Evolutionary conservation across 2,113 vertebrate genomes (phyloP).

Genomic region (Tapirus terrestris): DNA sequence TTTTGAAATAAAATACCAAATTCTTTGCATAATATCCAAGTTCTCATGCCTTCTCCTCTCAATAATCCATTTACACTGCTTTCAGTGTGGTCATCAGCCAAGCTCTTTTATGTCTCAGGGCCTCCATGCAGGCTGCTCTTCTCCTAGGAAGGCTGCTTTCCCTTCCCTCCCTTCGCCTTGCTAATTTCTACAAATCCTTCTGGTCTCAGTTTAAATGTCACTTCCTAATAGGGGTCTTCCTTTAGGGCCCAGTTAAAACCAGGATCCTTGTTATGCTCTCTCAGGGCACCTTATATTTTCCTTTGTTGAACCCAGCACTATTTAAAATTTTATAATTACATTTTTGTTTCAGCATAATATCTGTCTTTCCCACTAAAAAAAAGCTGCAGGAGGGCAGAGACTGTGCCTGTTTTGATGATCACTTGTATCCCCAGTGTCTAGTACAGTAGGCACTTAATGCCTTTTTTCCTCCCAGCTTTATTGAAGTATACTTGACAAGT

Average conservation of each 20-base stretch:
- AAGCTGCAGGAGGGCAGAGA: not conserved
- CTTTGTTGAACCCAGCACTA: not conserved
- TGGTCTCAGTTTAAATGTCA: not conserved
- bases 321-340: conserved; percentile 21
- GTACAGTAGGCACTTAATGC: not conserved
- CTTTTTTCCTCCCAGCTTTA: not conserved
- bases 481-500: not conserved
- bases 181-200: conserved; percentile 11
- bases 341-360: conserved; percentile 24
- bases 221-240: not conserved
- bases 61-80: not conserved
- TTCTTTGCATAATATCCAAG: not conserved
- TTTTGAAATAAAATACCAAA: conserved; percentile 24
- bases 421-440: not conserved
- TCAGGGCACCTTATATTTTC: not conserved
- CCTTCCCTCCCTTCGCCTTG: not conserved
- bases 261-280: not conserved
- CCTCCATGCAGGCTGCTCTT: not conserved
- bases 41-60: not conserved
- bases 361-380: not conserved
- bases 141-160: not conserved
- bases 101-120: not conserved
- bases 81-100: not conserved
- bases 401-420: not conserved
- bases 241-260: not conserved